Base-by-base conservation (phyloP, 2,888 invertebrate genomes). In the Tachystola acroxantha region DNA sequence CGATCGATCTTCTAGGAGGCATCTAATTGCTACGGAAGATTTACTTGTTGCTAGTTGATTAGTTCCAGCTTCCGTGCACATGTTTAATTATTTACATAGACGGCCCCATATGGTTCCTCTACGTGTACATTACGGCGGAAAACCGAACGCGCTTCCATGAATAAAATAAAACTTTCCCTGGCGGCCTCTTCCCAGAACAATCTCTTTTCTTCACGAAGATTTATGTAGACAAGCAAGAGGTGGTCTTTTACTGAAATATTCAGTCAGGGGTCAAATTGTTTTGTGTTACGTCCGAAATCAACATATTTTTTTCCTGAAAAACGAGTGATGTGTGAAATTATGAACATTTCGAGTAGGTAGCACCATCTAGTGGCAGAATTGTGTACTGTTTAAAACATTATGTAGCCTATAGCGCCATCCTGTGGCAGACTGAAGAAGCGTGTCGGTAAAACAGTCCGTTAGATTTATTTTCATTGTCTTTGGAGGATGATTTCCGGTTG, bases 181-280 rank as follows among this genome's bases (percentile, higher is more conserved):
- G 51, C 45, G 51, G 45, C 43, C 48, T 48, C 53, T 51, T 54
- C 60, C 57, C 54, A 53, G 54, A 56, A 57, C 66, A 63, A 65
- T 63, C 64, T 63, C 55, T 63, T 70, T 69, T 65, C 65, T 65
- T 64, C 64, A 19, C 19, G n/a, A n/a, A n/a, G n/a, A n/a, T n/a
- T n/a, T n/a, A n/a, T n/a, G n/a, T n/a, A n/a, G n/a, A n/a, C n/a
- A n/a, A n/a, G n/a, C n/a, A n/a, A n/a, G n/a, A n/a, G n/a, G n/a
- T n/a, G n/a, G n/a, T n/a, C n/a, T n/a, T n/a, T n/a, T n/a, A n/a
- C n/a, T n/a, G n/a, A n/a, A n/a, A n/a, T n/a, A n/a, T n/a, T n/a
- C n/a, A n/a, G n/a, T n/a, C n/a, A n/a, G n/a, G n/a, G n/a, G n/a
- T n/a, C n/a, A n/a, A n/a, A n/a, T n/a, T n/a, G n/a, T n/a, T n/a